Evolutionary conservation across 2,797 vertebrate species (phyloP).

Genomic region (Acanthopagrus latus): DNA sequence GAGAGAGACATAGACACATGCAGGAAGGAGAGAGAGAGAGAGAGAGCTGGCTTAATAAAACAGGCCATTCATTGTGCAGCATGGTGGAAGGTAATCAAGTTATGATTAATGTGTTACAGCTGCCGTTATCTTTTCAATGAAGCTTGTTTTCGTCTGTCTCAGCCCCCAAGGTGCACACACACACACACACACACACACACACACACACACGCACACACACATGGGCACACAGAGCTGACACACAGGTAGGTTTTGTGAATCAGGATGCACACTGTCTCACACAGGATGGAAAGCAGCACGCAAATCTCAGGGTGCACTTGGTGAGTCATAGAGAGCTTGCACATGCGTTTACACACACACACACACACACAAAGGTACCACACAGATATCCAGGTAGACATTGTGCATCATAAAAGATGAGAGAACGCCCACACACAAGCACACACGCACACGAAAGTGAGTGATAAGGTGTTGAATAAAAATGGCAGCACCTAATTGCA

Average conservation of each 20-base stretch:
- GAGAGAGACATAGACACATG: not conserved
- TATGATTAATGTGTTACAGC: slow-evolving; percentile 80
- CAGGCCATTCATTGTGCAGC: slow-evolving; percentile 58
- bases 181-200: not conserved
- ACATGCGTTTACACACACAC: not conserved
- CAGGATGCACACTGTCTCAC: not conserved
- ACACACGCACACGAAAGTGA: slow-evolving; percentile 35
- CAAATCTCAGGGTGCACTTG: slow-evolving; percentile 7
- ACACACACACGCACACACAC: slow-evolving; percentile 8
- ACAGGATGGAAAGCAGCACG: not conserved
- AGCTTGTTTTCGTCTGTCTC: slow-evolving; percentile 51
- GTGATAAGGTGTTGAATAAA: slow-evolving; percentile 69
- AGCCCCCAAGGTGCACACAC: slow-evolving; percentile 16
- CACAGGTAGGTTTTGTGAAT: not conserved
- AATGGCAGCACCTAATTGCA: slow-evolving; percentile 77
- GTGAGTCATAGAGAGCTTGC: slow-evolving; percentile 1
- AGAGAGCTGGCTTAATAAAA: slow-evolving; percentile 59
- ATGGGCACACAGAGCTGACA: not conserved
- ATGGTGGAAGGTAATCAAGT: slow-evolving; percentile 77
- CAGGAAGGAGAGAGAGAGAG: not conserved
- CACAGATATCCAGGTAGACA: slow-evolving; percentile 33
- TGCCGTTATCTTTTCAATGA: slow-evolving; percentile 74
- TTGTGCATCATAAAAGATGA: slow-evolving; percentile 19
- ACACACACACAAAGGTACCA: slow-evolving; percentile 5
- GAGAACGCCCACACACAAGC: not conserved